phyloP scores from a whole-genome alignment of 2,113 vertebrate species.

The Pseudorhombus dupliciocellatus region DNA sequence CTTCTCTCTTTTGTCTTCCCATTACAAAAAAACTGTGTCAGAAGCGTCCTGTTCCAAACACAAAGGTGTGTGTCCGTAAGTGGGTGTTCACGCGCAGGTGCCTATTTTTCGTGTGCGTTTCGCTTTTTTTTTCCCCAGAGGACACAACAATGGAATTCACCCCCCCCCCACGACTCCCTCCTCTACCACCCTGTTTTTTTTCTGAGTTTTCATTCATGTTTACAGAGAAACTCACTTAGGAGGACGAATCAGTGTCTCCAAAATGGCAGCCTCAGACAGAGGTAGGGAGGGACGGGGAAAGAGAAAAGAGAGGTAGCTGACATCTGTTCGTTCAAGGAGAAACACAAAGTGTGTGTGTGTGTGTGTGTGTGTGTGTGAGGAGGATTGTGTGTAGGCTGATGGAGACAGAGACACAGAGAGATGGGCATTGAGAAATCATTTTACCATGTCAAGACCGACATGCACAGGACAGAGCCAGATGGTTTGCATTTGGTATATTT shows the following conservation, averaged over 20 bases:
- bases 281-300: slow-evolving; percentile 37
- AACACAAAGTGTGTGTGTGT: slow-evolving; percentile 33
- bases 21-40: slow-evolving; percentile 8
- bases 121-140: background rate
- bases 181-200: background rate
- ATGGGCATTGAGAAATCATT: slow-evolving; percentile 68
- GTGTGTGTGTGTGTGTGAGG: slow-evolving; percentile 12
- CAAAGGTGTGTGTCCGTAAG: slow-evolving; percentile 16
- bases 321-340: slow-evolving; percentile 76
- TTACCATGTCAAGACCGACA: slow-evolving; percentile 66
- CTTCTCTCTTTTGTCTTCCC: slow-evolving; percentile 41
- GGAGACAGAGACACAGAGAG: slow-evolving; percentile 40
- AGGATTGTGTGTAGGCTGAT: slow-evolving; percentile 43
- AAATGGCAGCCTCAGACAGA: slow-evolving; percentile 66
- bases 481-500: slow-evolving; percentile 62
- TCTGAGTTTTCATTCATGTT: slow-evolving; percentile 48
- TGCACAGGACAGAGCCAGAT: slow-evolving; percentile 65
- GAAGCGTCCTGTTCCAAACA: slow-evolving; percentile 4
- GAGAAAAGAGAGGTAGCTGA: slow-evolving; percentile 63
- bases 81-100: background rate
- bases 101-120: background rate
- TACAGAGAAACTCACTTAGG: slow-evolving; percentile 64
- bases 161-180: too few species aligned
- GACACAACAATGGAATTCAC: background rate
- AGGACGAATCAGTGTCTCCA: slow-evolving; percentile 64